These are phyloP conservation scores for Nemapogon koenigi DNA, from an alignment of 2,888 invertebrate genomes.

Conservation along the genomic window DNA sequence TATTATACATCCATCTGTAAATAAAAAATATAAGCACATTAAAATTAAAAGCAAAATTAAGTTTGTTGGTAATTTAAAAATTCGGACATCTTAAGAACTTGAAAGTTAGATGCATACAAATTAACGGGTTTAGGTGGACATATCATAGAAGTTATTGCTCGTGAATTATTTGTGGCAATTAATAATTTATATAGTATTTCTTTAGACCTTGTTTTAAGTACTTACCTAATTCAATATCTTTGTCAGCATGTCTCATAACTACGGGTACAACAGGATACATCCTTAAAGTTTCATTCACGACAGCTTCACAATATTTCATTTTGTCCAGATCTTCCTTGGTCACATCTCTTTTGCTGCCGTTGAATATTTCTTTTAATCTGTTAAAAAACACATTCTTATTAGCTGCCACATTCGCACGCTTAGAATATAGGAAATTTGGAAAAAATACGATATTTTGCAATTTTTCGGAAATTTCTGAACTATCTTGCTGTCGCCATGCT, in stretches of 20 bases:
- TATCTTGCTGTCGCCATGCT: not conserved
- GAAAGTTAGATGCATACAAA: not conserved
- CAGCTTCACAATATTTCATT: constrained; percentile 36
- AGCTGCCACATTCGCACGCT: not conserved
- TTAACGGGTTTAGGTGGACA: too few relatives aligned
- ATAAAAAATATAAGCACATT: constrained; percentile 4
- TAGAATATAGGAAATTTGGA: not conserved
- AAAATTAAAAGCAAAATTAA: not conserved
- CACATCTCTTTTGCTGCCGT: constrained; percentile 27
- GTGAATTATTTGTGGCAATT: too few relatives aligned
- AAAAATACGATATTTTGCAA: not conserved
- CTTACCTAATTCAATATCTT: constrained; percentile 31
- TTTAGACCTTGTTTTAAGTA: too few relatives aligned
- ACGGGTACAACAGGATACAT: constrained; percentile 31
- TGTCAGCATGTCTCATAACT: constrained; percentile 30
- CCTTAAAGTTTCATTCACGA: constrained; percentile 33
- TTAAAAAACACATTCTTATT: too few relatives aligned
- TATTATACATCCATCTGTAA: constrained; percentile 29
- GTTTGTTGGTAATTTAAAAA: not conserved
- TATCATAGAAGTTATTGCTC: too few relatives aligned
- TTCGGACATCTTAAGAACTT: constrained; percentile 1
- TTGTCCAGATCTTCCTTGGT: constrained; percentile 27
- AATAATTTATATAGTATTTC: too few relatives aligned
- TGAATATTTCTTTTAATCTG: constrained; percentile 33
- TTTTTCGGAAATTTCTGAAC: not conserved